A percentile compares a stretch with the other conserved stretches of the same genome.
Evolutionary conservation across 2,888 invertebrate genomes (phyloP).

Genomic region (Entomobrya multifasciata): DNA sequence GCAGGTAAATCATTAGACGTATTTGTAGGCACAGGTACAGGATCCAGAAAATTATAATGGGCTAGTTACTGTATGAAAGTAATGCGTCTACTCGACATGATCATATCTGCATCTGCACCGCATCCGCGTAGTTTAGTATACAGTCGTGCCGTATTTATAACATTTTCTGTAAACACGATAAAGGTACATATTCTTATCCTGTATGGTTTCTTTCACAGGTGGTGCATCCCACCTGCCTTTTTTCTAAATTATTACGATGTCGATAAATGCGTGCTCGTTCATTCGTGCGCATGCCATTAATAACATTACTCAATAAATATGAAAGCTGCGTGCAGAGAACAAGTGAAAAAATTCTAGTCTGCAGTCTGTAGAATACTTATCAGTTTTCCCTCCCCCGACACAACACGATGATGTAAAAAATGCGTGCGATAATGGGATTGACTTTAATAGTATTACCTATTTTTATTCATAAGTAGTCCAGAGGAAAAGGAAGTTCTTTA

Average conservation of each 20-base stretch:
- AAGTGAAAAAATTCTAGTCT: too few relatives aligned
- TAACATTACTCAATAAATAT: conserved; percentile 34
- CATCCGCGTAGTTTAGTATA: too few relatives aligned
- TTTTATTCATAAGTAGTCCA: conserved; percentile 60
- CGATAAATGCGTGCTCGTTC: conserved; percentile 6
- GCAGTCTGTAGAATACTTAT: background rate
- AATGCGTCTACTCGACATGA: too few relatives aligned
- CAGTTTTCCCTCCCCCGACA: background rate
- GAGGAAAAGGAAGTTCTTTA: conserved; percentile 57
- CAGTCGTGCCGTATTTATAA: too few relatives aligned
- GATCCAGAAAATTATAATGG: too few relatives aligned
- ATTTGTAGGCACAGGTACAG: too few relatives aligned
- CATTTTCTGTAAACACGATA: too few relatives aligned
- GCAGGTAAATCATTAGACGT: background rate
- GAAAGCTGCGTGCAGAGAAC: background rate
- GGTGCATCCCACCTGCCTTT: conserved; percentile 8
- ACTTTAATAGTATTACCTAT: conserved; percentile 12
- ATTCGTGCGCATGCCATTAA: conserved; percentile 16
- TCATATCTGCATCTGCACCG: too few relatives aligned
- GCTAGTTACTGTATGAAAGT: too few relatives aligned
- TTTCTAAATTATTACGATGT: background rate
- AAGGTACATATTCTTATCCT: too few relatives aligned
- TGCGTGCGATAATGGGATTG: conserved; percentile 47
- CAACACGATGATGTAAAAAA: conserved; percentile 29
- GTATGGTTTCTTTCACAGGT: conserved; percentile 8